A percentile compares a stretch with the other conserved stretches of the same genome.
phyloP scores from a whole-genome alignment of 2,888 invertebrate species.

The Balanococcus diminutus region DNA sequence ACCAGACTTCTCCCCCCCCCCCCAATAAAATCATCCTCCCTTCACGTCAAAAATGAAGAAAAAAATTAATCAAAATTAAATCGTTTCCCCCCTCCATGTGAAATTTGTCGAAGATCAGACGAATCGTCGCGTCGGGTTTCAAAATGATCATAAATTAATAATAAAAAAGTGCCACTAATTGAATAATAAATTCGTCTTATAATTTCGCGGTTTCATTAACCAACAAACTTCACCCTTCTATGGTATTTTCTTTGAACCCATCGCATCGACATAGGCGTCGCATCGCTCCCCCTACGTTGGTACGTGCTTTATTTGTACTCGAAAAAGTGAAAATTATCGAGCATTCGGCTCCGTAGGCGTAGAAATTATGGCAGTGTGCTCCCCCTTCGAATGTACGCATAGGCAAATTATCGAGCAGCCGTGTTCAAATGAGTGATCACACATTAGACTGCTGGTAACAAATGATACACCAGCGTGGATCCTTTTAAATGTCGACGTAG shows the following conservation, averaged over 20 bases:
- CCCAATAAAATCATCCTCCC: too few species aligned
- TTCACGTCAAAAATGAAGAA: neutral
- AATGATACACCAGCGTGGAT: neutral
- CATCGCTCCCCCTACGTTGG: neutral
- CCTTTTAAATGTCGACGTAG: constrained; percentile 21
- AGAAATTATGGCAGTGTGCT: neutral
- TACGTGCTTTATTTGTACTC: constrained; percentile 19
- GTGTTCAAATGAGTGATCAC: constrained; percentile 9
- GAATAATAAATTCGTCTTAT: constrained; percentile 21
- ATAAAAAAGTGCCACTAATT: neutral
- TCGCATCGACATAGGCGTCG: neutral
- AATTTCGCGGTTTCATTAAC: constrained; percentile 27
- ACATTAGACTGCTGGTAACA: neutral
- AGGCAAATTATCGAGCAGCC: constrained; percentile 2
- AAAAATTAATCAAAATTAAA: neutral
- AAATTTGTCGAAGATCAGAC: neutral
- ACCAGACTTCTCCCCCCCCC: neutral
- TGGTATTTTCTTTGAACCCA: constrained; percentile 7
- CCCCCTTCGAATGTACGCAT: neutral
- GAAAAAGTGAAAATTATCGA: constrained; percentile 8
- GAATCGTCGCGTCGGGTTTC: neutral
- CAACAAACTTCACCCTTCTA: neutral
- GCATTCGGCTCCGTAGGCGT: neutral
- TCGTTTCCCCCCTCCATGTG: too few species aligned
- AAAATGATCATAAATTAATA: constrained; percentile 20